These are phyloP conservation scores for Percopsis transmontana DNA, from an alignment of 2,113 vertebrate genomes.

Conservation along the genomic window DNA sequence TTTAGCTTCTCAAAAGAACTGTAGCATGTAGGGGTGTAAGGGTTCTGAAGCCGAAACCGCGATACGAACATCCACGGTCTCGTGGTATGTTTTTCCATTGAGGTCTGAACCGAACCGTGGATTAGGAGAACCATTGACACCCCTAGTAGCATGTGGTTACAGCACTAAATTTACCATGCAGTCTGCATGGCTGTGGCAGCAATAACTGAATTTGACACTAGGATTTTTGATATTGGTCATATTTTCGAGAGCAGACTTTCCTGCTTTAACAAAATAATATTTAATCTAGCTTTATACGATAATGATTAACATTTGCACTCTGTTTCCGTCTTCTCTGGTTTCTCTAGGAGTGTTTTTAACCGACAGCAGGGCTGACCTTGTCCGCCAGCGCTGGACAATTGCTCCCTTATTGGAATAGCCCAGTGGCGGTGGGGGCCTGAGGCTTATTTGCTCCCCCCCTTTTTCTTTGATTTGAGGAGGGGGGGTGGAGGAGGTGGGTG, in stretches of 20 bases:
- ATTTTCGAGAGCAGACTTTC: neutral
- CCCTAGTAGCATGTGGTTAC: constrained; percentile 9
- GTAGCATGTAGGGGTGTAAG: too few relatives aligned
- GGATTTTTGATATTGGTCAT: too few relatives aligned
- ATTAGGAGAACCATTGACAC: too few relatives aligned
- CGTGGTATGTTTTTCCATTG: too few relatives aligned
- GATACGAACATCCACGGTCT: too few relatives aligned
- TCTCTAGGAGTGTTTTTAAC: too few relatives aligned
- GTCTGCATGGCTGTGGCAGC: neutral
- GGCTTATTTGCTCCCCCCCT: constrained; percentile 56
- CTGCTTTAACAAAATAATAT: neutral
- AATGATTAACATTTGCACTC: constrained; percentile 20
- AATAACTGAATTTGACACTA: neutral
- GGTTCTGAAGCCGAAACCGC: too few relatives aligned
- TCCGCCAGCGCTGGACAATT: constrained; percentile 45
- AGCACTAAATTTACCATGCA: neutral
- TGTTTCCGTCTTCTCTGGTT: constrained; percentile 47
- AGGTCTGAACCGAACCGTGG: too few relatives aligned
- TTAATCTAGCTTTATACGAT: neutral
- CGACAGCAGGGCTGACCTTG: constrained; percentile 4
- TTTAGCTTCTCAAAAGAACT: neutral
- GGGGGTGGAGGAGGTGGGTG: constrained; percentile 42
- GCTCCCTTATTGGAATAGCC: constrained; percentile 42
- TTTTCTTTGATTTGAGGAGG: constrained; percentile 51
- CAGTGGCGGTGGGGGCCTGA: constrained; percentile 53